Conservation (phyloP, 2,797 vertebrate genomes). For the Xenops minutus region DNA sequence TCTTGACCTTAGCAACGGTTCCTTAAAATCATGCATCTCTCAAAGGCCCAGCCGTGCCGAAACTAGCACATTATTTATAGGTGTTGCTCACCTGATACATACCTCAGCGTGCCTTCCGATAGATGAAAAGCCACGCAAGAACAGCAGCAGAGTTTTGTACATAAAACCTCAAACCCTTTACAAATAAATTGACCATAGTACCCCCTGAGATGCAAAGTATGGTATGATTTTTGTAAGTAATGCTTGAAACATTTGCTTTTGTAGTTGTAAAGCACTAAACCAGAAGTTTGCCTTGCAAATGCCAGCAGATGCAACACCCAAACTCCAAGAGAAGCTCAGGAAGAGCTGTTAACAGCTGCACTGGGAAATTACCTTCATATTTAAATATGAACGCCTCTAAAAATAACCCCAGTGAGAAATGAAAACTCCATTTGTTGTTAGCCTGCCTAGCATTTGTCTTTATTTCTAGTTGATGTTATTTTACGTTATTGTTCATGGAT, state of each 20-base stretch:
- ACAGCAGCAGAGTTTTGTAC: background rate
- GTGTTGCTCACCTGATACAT: background rate
- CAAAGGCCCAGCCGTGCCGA: background rate
- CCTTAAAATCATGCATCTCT: background rate
- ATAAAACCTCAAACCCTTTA: background rate
- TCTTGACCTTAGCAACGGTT: background rate
- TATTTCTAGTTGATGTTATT: constrained; percentile 33
- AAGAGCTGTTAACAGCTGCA: constrained; percentile 47
- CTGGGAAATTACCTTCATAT: constrained; percentile 48
- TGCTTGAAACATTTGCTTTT: background rate
- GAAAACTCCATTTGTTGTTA: constrained; percentile 28
- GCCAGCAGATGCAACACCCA: constrained; percentile 16
- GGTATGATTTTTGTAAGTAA: background rate
- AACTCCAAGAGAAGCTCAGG: constrained; percentile 31
- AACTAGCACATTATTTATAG: background rate
- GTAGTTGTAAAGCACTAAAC: background rate
- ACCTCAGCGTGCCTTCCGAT: background rate
- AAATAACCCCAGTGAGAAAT: constrained; percentile 25
- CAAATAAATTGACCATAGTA: background rate
- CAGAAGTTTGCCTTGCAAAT: constrained; percentile 46
- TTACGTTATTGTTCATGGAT: background rate
- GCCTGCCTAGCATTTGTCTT: constrained; percentile 35
- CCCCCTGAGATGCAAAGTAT: background rate
- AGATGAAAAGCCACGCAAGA: background rate
- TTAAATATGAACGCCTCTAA: constrained; percentile 43